These are phyloP conservation scores for Melanostoma mellinum DNA, from an alignment of 2,888 invertebrate genomes.

Conservation along the genomic window DNA sequence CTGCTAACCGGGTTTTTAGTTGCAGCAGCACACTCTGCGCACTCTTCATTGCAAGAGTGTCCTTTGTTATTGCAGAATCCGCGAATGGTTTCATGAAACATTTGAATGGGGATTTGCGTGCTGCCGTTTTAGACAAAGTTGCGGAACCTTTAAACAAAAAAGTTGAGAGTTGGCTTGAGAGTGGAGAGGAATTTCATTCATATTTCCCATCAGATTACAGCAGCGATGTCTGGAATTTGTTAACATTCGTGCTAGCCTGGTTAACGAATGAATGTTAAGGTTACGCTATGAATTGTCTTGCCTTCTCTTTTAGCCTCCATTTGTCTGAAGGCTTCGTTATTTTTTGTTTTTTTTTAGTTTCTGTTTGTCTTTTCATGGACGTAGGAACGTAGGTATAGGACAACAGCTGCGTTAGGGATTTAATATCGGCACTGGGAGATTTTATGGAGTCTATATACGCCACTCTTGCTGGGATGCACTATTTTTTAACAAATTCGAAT, in stretches of 20 bases:
- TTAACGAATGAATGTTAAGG: slow-evolving; percentile 64
- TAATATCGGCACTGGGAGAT: slow-evolving; percentile 34
- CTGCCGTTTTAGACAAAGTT: slow-evolving; percentile 49
- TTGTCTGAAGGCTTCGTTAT: slow-evolving; percentile 7
- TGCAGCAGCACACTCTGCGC: not conserved
- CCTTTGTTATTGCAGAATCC: slow-evolving; percentile 65
- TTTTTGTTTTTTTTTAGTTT: slow-evolving; percentile 11
- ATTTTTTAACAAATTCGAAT: slow-evolving; percentile 48
- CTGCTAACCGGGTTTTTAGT: slow-evolving; percentile 12
- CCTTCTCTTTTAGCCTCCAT: not conserved
- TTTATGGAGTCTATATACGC: slow-evolving; percentile 27
- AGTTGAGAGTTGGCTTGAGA: not conserved
- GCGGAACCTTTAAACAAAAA: slow-evolving; percentile 27
- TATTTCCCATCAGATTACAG: slow-evolving; percentile 65
- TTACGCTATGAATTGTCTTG: slow-evolving; percentile 48
- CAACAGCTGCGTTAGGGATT: slow-evolving; percentile 44
- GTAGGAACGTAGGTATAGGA: slow-evolving; percentile 12
- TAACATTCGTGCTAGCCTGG: slow-evolving; percentile 49
- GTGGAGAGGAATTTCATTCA: slow-evolving; percentile 49
- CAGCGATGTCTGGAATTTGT: slow-evolving; percentile 43
- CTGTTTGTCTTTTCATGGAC: slow-evolving; percentile 10
- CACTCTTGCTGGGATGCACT: slow-evolving; percentile 40
- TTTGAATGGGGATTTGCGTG: slow-evolving; percentile 61
- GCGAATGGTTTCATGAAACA: slow-evolving; percentile 51
- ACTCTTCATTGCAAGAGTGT: slow-evolving; percentile 24